Evolutionary conservation across 2,888 invertebrate species (phyloP), one percentile per base, ranked within the genome.

Genomic region (Drosophila borealis): DNA sequence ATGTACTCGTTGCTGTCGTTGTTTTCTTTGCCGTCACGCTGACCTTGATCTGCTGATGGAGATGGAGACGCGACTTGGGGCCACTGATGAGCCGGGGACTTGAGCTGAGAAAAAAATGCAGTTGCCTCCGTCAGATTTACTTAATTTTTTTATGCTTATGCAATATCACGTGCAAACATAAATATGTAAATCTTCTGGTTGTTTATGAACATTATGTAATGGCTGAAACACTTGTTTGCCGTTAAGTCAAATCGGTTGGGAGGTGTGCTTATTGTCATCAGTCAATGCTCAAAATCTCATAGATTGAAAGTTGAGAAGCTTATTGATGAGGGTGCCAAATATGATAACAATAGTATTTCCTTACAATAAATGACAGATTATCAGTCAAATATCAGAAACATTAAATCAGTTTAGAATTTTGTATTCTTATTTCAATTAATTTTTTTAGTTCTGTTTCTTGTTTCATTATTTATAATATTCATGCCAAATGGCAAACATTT

Each of bases 1-100:
- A 67, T 39, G 59, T 72, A 61, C 54, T 53, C 53, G 57, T 8
- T 14, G 53, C 9, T 65, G 70, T 34, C 45, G 49, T 50, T 54
- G 60, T 68, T 68, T 69, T 70, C 71, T 62, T 70, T 63, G 49
- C 62, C 50, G 60, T 57, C 62, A 29, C 36, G 34, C 61, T 83
- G 82, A 83, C 82, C 82, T 83, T 83, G 82, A 83, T 83, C 70
- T 80, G 82, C 19, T 42, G 55, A 56, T 56, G 68, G 57, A 37
- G 67, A 59, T 63, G 61, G 36, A 48, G 66, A 64, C 78, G 72
- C 50, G 51, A 41, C 65, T 61, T 45, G 62, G 57, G 29, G 17
- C 51, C 39, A 19, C 49, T 56, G 60, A 57, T 57, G 55, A 44
- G 57, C 59, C 46, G 50, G 54, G 61, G 53, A 69, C 29, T 37